Percentiles rank a stretch among this genome's conserved stretches.
These are phyloP conservation scores for Pasiphila rectangulata DNA, from an alignment of 2,888 invertebrate genomes.

Conservation along the genomic window DNA sequence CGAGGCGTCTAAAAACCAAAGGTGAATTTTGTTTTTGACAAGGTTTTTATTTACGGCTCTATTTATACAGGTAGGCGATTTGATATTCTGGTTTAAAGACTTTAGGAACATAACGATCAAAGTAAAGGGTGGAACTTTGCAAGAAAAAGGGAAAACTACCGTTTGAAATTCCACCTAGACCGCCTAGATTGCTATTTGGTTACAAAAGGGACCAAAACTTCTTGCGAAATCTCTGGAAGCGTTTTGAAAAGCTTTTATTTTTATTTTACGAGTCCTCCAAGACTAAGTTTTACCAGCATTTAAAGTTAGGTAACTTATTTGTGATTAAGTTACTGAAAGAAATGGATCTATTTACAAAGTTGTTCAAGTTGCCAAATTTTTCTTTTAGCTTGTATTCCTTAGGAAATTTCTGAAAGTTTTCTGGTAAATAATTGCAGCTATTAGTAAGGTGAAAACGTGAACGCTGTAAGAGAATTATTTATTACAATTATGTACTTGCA, in stretches of 20 bases:
- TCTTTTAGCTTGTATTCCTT: conserved; percentile 10
- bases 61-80: not conserved
- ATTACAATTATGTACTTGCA: no score
- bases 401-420: not conserved
- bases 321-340: conserved; percentile 52
- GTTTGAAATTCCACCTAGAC: conserved; percentile 19
- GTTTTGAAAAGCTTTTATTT: conserved; percentile 46
- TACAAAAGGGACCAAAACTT: conserved; percentile 25
- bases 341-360: conserved; percentile 48
- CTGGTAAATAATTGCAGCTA: conserved; percentile 3
- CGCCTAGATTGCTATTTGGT: conserved; percentile 27
- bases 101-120: conserved; percentile 8
- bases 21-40: no score
- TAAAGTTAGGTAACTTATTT: conserved; percentile 43
- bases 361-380: conserved; percentile 25
- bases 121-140: conserved; percentile 6
- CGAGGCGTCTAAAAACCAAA: no score
- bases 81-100: not conserved
- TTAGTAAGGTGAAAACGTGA: not conserved
- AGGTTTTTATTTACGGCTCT: not conserved
- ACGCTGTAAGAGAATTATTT: not conserved
- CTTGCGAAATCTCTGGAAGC: conserved; percentile 30
- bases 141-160: conserved; percentile 10
- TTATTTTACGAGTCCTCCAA: conserved; percentile 45
- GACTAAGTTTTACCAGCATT: conserved; percentile 45